Conservation (phyloP, 2,797 vertebrate species). For the Clarias pachynema region DNA sequence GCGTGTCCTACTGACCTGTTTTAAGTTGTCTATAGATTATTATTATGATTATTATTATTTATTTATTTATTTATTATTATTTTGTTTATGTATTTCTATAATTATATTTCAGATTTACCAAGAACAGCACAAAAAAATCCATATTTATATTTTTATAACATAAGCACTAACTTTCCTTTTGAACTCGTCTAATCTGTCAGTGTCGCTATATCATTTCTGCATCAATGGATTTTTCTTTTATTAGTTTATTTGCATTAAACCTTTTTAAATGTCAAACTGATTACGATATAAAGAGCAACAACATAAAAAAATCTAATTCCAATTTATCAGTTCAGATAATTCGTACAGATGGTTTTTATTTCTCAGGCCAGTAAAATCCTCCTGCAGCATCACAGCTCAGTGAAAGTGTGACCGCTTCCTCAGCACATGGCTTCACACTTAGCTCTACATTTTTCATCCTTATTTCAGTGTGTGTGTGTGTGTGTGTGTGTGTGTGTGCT, state of each 20-base stretch:
- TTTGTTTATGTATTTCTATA: no score
- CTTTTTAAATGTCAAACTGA: neutral
- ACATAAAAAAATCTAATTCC: neutral
- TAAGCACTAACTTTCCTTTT: neutral
- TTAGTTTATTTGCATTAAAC: neutral
- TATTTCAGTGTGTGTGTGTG: neutral
- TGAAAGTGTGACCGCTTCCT: no score
- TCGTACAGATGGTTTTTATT: neutral
- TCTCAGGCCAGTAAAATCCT: neutral
- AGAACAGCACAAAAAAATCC: neutral
- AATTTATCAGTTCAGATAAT: neutral
- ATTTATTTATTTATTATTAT: no score
- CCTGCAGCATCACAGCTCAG: neutral
- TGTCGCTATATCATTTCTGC: neutral
- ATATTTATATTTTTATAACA: neutral
- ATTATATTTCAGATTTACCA: neutral
- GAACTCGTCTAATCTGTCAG: neutral
- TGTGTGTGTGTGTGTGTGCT: neutral
- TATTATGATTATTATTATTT: neutral
- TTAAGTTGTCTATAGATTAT: neutral
- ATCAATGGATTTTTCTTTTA: neutral
- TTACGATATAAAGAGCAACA: neutral
- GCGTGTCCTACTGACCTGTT: neutral
- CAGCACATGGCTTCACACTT: slow-evolving; percentile 4
- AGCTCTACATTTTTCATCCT: neutral